Conservation (phyloP, 2,113 vertebrate genomes). For the Plotosus lineatus region DNA sequence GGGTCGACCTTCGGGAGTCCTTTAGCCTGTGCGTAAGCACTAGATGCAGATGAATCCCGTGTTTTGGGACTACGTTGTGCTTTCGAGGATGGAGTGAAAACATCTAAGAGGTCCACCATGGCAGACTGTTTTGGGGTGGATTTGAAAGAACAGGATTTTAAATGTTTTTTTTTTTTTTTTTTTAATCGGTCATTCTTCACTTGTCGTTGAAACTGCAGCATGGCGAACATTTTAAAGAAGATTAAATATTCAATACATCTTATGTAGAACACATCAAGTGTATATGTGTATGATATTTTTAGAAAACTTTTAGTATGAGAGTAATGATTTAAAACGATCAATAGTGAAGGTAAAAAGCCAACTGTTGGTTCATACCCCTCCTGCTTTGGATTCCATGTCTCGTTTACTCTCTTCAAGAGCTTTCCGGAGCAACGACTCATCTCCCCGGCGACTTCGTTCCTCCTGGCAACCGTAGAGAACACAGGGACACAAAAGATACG, state of each 20-base stretch:
- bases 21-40: slow-evolving; percentile 47
- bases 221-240: background rate
- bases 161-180: too few species aligned
- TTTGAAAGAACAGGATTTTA: too few species aligned
- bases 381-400: slow-evolving; percentile 72
- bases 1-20: slow-evolving; percentile 58
- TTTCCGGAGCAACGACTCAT: slow-evolving; percentile 80
- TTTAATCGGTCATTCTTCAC: slow-evolving; percentile 39
- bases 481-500: slow-evolving; percentile 50
- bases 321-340: too few species aligned
- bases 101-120: slow-evolving; percentile 89
- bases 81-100: slow-evolving; percentile 78
- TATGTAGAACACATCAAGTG: background rate
- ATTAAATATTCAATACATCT: background rate
- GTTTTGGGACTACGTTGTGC: slow-evolving; percentile 54
- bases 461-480: slow-evolving; percentile 75
- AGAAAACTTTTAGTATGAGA: background rate
- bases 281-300: background rate
- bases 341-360: background rate
- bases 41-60: slow-evolving; percentile 61
- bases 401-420: slow-evolving; percentile 74
- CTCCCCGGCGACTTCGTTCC: slow-evolving; percentile 80
- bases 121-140: slow-evolving; percentile 80
- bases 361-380: slow-evolving; percentile 68
- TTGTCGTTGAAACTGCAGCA: slow-evolving; percentile 7